These are phyloP conservation scores for Geotrupes spiniger DNA, from an alignment of 2,888 invertebrate genomes.

Conservation along the genomic window DNA sequence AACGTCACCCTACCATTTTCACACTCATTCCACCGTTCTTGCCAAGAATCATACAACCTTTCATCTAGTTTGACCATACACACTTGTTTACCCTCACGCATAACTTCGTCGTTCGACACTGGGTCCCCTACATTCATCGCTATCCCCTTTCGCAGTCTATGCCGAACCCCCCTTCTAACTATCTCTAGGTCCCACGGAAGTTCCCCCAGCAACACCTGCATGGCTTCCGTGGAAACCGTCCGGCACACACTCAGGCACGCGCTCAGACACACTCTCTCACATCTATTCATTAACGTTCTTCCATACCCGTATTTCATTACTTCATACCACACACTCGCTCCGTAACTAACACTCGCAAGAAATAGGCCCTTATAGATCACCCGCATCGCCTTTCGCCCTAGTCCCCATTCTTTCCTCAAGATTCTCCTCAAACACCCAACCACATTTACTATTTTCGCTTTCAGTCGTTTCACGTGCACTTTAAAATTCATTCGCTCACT, in stretches of 20 bases:
- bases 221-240: slow-evolving; percentile 23
- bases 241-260: slow-evolving; percentile 22
- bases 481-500: not conserved
- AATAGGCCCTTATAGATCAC: not conserved
- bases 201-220: slow-evolving; percentile 23
- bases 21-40: not conserved
- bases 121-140: not conserved
- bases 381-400: not conserved
- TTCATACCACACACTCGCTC: slow-evolving; percentile 14
- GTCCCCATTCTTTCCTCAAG: slow-evolving; percentile 22
- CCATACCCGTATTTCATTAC: slow-evolving; percentile 2
- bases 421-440: slow-evolving; percentile 4
- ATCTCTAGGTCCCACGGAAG: slow-evolving; percentile 23
- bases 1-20: not conserved
- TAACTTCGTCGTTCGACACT: not conserved
- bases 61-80: not conserved
- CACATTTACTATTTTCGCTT: not conserved
- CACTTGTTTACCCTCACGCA: too few relatives aligned
- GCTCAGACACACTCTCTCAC: slow-evolving; percentile 17
- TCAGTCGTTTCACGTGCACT: not conserved
- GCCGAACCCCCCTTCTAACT: slow-evolving; percentile 1
- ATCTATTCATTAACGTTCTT: slow-evolving; percentile 5
- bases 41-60: not conserved
- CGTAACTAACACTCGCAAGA: slow-evolving; percentile 9
- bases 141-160: slow-evolving; percentile 2